Percentiles rank a stretch among this genome's conserved stretches.
phyloP scores from a whole-genome alignment of 1,140 invertebrate species.

The Chrysopa pallens region DNA sequence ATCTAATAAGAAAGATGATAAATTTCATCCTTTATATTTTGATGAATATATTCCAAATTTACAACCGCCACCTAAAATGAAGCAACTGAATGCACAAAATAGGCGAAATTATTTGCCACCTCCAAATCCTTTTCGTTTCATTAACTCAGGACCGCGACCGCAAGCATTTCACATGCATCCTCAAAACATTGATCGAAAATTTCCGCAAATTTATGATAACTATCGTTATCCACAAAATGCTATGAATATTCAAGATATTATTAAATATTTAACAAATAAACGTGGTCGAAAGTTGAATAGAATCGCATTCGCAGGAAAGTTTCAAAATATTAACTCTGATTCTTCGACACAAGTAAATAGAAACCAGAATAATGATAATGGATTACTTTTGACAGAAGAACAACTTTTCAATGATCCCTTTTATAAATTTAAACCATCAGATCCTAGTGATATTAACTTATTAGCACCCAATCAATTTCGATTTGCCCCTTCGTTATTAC shows the following conservation, averaged over 20 bases:
- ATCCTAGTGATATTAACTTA: conserved; percentile 2
- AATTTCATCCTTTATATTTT: too few relatives aligned
- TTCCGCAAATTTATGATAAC: not conserved
- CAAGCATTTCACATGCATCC: not conserved
- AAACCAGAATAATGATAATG: too few relatives aligned
- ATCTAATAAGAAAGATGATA: too few relatives aligned
- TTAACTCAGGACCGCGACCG: not conserved
- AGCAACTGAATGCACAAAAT: too few relatives aligned
- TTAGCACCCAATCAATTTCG: not conserved
- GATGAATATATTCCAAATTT: too few relatives aligned
- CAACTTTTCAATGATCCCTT: not conserved
- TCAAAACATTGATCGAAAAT: not conserved
- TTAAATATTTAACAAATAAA: conserved; percentile 1
- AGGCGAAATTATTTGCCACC: too few relatives aligned
- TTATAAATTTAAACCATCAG: not conserved
- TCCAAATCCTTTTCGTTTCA: not conserved
- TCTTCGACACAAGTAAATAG: too few relatives aligned
- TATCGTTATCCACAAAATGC: not conserved
- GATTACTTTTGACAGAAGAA: not conserved
- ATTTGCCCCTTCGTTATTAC: not conserved
- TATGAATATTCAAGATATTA: conserved; percentile 2
- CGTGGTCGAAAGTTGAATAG: not conserved
- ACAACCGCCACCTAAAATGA: too few relatives aligned
- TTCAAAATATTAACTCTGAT: too few relatives aligned
- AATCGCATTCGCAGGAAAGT: not conserved